A percentile compares a stretch with the other conserved stretches of the same genome.
These are phyloP conservation scores for Microcebus ravelobensis DNA, from an alignment of 2,113 vertebrate genomes.

Conservation along the genomic window DNA sequence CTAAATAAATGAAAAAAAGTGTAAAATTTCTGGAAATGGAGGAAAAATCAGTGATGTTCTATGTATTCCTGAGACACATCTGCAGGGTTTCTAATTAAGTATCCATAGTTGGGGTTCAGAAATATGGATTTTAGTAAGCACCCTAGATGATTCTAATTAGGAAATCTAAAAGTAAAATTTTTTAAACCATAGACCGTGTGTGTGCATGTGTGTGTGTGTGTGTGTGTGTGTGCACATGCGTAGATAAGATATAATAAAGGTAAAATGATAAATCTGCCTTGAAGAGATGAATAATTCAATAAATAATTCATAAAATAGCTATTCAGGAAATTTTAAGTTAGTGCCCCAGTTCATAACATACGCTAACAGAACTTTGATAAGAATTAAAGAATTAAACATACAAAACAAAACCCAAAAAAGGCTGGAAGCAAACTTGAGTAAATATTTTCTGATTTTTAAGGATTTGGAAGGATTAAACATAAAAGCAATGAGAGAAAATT, in stretches of 20 bases:
- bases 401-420: not conserved
- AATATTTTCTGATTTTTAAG: not conserved
- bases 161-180: not conserved
- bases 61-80: not conserved
- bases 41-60: not conserved
- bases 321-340: conserved; percentile 10
- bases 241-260: not conserved
- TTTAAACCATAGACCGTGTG: not conserved
- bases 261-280: not conserved
- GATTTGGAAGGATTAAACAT: not conserved
- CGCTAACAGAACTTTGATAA: not conserved
- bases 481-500: not conserved
- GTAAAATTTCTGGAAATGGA: not conserved
- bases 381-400: conserved; percentile 20
- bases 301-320: conserved; percentile 2
- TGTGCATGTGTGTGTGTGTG: not conserved
- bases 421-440: not conserved
- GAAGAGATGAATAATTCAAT: conserved; percentile 23
- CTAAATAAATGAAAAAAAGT: not conserved
- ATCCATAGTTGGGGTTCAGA: not conserved
- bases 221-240: not conserved
- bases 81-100: not conserved
- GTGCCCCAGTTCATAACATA: not conserved
- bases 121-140: not conserved
- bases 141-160: not conserved